These are phyloP conservation scores for Scyliorhinus canicula DNA, from an alignment of 2,797 vertebrate genomes.

Conservation along the genomic window DNA sequence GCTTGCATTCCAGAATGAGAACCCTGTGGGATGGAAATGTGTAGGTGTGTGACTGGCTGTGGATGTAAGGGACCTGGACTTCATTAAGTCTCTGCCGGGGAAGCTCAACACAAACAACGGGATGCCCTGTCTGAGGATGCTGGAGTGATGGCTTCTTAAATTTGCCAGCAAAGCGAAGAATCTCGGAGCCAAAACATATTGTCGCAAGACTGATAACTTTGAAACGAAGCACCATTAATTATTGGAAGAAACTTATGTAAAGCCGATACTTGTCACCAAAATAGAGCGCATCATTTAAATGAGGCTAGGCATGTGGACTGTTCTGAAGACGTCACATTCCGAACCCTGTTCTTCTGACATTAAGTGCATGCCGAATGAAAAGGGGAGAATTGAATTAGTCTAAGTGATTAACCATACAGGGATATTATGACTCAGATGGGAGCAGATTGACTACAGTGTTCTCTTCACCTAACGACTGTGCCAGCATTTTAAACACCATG, in stretches of 20 bases:
- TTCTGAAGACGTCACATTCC: conserved; percentile 1
- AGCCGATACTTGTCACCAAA: not conserved
- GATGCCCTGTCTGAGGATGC: not conserved
- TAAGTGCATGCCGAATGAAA: conserved; percentile 36
- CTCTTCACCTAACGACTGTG: conserved; percentile 51
- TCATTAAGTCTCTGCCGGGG: not conserved
- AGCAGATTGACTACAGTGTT: conserved; percentile 65
- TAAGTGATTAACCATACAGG: conserved; percentile 70
- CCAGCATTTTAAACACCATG: conserved; percentile 64
- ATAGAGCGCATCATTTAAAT: not conserved
- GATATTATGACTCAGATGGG: conserved; percentile 59
- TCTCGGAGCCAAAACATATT: not conserved
- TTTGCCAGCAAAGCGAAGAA: not conserved
- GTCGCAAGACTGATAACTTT: not conserved
- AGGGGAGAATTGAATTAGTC: conserved; percentile 61
- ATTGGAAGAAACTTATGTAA: not conserved
- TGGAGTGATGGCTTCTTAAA: not conserved
- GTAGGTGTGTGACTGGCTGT: not conserved
- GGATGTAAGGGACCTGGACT: not conserved
- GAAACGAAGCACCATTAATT: not conserved
- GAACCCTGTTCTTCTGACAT: conserved; percentile 5
- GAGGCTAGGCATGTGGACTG: conserved; percentile 12
- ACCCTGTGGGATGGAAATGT: conserved; percentile 23
- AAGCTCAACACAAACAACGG: not conserved
- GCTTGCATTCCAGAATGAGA: conserved; percentile 18